Conservation (phyloP, 2,797 vertebrate species). For the Australoheros facetus region DNA sequence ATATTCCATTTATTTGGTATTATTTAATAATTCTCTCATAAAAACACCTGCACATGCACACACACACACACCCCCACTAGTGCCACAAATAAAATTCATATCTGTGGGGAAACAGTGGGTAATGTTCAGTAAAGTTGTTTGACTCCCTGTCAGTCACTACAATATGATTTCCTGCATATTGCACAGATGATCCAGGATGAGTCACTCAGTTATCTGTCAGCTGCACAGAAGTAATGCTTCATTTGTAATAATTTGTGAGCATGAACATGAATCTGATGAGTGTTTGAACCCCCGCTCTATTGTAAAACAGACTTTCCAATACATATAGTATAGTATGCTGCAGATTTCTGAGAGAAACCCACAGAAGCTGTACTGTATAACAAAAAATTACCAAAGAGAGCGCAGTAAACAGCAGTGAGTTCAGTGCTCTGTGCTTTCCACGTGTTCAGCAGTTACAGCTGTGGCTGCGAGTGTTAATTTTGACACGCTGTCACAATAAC, state of each 20-base stretch:
- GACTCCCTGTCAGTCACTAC: background rate
- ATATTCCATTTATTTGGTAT: background rate
- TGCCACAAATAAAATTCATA: background rate
- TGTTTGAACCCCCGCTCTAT: background rate
- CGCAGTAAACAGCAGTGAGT: background rate
- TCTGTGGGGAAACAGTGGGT: background rate
- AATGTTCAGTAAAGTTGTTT: background rate
- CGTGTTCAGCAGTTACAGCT: slow-evolving; percentile 21
- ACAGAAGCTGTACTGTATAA: background rate
- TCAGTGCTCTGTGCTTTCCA: background rate
- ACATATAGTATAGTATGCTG: background rate
- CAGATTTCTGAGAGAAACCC: background rate
- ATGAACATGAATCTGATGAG: background rate
- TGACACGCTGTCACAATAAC: slow-evolving; percentile 54
- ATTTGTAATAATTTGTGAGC: background rate
- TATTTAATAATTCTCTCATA: background rate
- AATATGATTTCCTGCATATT: background rate
- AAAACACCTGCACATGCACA: background rate
- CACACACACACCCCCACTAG: background rate
- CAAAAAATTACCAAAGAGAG: background rate
- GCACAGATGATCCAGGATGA: background rate
- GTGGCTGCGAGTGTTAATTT: slow-evolving; percentile 40
- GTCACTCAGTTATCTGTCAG: background rate
- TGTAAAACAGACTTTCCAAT: background rate
- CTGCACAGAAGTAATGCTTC: background rate